Base-by-base conservation (phyloP, 2,113 vertebrate species). In the Megaleporinus macrocephalus region DNA sequence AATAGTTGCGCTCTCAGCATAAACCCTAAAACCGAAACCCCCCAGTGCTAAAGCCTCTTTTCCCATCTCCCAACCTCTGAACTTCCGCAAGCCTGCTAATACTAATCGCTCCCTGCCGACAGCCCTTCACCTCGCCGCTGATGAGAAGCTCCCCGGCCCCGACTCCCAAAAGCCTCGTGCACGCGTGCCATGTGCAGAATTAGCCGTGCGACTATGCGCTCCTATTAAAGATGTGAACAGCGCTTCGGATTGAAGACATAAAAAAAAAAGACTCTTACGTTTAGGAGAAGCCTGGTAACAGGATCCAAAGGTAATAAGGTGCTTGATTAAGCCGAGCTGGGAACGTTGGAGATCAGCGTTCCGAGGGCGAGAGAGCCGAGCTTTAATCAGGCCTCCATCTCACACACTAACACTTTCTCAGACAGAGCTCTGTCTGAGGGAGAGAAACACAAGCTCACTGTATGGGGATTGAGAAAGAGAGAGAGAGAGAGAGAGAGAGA, bases 21-120 rank as follows among this genome's bases (percentile, higher is more conserved):
- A 78, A 79, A 73, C 80, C 83, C 63, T 30, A 63, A 78, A 70
- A 81, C 49, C 29, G n/a, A 87, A 76, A 85, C 66, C n/a, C n/a
- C 27, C 47, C 22, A 84, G 81, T 0, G 55, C 78, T 85, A 79
- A 73, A 73, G 30, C 71, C 78, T 65, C 79, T 63, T 77, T 76
- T 44, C 49, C 47, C 59, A 55, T 47, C 84, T 87, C 66, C 66
- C 74, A 72, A 74, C 55, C 41, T 24, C 4, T 15, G 55, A 30
- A 24, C 22, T 68, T 74, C 70, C 22, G 22, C 65, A 20, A 55
- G 53, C 5, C 53, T 22, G 18, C 20, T 22, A 13, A 55, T 22
- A 55, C 15, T 51, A 51, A 55, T 55, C 53, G 53, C 20, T 55
- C 53, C 20, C 20, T n/a, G 4, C 5, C 22, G 53, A 55, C 53